phyloP scores from a whole-genome alignment of 1,140 invertebrate species.

The Drosophila nikananu region DNA sequence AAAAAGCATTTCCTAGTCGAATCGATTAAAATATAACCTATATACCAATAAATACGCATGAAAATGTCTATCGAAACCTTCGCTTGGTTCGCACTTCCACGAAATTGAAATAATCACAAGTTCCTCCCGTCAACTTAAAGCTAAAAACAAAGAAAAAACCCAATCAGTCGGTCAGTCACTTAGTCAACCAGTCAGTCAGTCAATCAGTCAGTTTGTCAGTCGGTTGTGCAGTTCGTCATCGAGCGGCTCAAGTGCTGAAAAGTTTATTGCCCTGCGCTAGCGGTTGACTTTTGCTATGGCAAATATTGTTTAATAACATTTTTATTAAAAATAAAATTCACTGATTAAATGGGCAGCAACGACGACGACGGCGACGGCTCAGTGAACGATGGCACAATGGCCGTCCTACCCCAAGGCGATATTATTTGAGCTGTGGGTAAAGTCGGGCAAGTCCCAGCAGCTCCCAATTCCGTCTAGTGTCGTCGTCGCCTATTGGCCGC shows the following conservation, averaged over 20 bases:
- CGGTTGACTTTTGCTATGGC: conserved; percentile 72
- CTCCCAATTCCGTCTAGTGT: background rate
- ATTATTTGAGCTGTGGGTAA: conserved; percentile 44
- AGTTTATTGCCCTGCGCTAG: conserved; percentile 72
- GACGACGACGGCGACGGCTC: conserved; percentile 17
- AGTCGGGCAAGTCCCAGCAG: background rate
- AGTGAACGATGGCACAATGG: conserved; percentile 40
- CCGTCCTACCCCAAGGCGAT: conserved; percentile 72
- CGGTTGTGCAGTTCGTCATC: conserved; percentile 35
- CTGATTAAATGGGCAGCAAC: conserved; percentile 67
- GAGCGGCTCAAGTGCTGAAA: conserved; percentile 68
- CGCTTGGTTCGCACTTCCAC: conserved; percentile 27
- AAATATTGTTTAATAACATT: conserved; percentile 84
- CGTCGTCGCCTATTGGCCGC: background rate
- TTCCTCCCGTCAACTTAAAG: conserved; percentile 34
- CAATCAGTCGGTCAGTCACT: conserved; percentile 10
- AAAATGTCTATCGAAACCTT: conserved; percentile 36
- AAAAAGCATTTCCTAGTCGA: background rate
- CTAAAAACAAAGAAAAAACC: conserved; percentile 55
- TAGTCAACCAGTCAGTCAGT: background rate
- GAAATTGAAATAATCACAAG: conserved; percentile 54
- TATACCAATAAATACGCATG: conserved; percentile 4
- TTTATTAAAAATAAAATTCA: conserved; percentile 82
- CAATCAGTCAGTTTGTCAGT: conserved; percentile 9
- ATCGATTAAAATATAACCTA: conserved; percentile 12